Evolutionary conservation across 2,888 invertebrate genomes (phyloP).

Genomic region (Linnaemya vulpina): DNA sequence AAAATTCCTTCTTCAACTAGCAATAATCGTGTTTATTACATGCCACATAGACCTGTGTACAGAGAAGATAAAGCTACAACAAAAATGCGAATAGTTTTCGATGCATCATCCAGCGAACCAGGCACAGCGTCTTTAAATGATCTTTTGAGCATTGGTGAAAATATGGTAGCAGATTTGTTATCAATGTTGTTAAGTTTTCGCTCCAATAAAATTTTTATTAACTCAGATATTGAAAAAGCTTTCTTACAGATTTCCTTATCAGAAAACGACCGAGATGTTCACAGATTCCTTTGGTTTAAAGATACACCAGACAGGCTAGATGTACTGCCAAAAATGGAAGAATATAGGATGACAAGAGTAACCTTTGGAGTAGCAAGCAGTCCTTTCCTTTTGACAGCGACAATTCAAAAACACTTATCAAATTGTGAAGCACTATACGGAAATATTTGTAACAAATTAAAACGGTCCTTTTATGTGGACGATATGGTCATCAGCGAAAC

Average conservation of each 20-base stretch:
- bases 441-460: constrained; percentile 56
- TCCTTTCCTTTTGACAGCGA: constrained; percentile 68
- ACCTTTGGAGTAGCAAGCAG: constrained; percentile 70
- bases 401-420: constrained; percentile 66
- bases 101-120: constrained; percentile 62
- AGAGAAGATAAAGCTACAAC: constrained; percentile 52
- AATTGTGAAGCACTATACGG: constrained; percentile 38
- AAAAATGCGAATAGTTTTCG: constrained; percentile 51
- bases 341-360: constrained; percentile 66
- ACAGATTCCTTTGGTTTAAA: constrained; percentile 70
- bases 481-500: constrained; percentile 63
- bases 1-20: constrained; percentile 40
- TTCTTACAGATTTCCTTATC: constrained; percentile 68
- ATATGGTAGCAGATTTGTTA: constrained; percentile 65
- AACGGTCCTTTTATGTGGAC: constrained; percentile 51
- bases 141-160: constrained; percentile 60
- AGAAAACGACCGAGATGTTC: constrained; percentile 63
- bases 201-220: constrained; percentile 67
- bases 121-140: constrained; percentile 61
- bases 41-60: constrained; percentile 64
- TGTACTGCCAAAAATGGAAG: constrained; percentile 32
- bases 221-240: constrained; percentile 70
- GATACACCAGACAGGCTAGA: constrained; percentile 18
- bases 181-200: constrained; percentile 66
- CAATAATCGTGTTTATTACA: constrained; percentile 48